These are phyloP conservation scores for Sphyrna mokarran DNA, from an alignment of 2,113 vertebrate species.

Conservation along the genomic window DNA sequence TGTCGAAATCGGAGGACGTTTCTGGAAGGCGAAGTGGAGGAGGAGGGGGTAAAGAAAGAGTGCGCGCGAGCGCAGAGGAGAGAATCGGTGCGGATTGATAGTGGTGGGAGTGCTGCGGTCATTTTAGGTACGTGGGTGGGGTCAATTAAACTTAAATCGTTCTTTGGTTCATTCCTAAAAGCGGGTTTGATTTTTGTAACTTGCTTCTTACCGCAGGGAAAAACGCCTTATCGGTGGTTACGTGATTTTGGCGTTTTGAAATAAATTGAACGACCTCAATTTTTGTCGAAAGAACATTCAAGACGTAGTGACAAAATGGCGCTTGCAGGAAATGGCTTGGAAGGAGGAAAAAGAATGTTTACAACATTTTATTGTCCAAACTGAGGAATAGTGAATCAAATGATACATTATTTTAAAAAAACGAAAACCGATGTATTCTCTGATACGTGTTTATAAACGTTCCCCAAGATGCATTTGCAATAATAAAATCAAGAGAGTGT, in stretches of 20 bases:
- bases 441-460: background rate
- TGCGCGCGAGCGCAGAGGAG: background rate
- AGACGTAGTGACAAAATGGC: slow-evolving; percentile 72
- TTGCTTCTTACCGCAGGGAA: background rate
- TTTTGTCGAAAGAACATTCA: background rate
- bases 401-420: too few species aligned
- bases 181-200: background rate
- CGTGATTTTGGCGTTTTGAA: background rate
- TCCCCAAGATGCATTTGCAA: background rate
- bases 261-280: background rate
- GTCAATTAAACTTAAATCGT: background rate
- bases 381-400: too few species aligned
- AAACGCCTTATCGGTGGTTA: background rate
- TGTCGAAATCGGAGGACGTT: background rate
- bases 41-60: background rate
- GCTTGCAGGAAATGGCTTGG: slow-evolving; percentile 42
- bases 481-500: background rate
- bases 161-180: background rate
- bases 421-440: background rate
- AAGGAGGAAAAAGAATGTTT: background rate
- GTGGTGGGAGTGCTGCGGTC: background rate
- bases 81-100: background rate
- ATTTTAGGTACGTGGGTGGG: background rate
- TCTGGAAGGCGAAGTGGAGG: background rate
- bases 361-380: background rate